A percentile compares a stretch with the other conserved stretches of the same genome.
Evolutionary conservation across 2,113 vertebrate genomes (phyloP).

Genomic region (Capricornis sumatraensis): DNA sequence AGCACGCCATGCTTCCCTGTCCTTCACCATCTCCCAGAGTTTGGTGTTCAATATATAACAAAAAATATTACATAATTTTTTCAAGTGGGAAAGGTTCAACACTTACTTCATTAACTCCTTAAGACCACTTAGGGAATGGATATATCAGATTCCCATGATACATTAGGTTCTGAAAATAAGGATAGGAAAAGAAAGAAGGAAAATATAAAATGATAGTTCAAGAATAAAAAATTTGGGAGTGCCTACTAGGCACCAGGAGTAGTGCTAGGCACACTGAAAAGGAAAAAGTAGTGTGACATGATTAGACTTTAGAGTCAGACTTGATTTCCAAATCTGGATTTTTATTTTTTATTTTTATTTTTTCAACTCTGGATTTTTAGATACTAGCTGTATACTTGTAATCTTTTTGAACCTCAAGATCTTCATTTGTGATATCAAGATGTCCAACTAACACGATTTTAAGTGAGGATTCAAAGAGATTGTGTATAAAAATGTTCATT

Average conservation of each 20-base stretch:
- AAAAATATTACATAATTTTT: neutral
- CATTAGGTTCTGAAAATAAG: too few species aligned
- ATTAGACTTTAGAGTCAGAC: neutral
- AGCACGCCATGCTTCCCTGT: neutral
- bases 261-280: neutral
- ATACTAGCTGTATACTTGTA: neutral
- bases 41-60: neutral
- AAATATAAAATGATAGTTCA: too few species aligned
- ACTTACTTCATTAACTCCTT: neutral
- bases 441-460: neutral
- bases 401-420: neutral
- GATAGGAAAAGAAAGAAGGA: too few species aligned
- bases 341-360: neutral
- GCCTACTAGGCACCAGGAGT: neutral
- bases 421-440: neutral
- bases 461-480: neutral
- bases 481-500: neutral
- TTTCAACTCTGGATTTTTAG: neutral
- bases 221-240: neutral
- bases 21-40: neutral
- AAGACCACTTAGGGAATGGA: too few species aligned
- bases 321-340: neutral
- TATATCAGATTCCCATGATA: too few species aligned
- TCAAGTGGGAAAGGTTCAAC: neutral
- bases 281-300: neutral